These are phyloP conservation scores for Nomada hirtipes DNA, from an alignment of 2,888 invertebrate genomes.

Conservation along the genomic window DNA sequence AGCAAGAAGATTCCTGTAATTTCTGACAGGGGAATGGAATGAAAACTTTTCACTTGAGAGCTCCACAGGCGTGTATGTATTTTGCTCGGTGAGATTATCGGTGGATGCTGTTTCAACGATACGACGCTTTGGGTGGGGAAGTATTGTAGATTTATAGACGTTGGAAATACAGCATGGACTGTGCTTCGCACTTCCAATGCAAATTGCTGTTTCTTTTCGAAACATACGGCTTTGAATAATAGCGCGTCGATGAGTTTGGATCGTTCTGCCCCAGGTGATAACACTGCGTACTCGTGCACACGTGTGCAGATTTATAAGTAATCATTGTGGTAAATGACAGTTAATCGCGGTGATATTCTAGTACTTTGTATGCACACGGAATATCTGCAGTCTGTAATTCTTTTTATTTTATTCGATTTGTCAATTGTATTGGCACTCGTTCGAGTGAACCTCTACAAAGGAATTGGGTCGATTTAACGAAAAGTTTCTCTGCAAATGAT, in stretches of 20 bases:
- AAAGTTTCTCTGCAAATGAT: too few relatives aligned
- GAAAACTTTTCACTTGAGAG: neutral
- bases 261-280: too few relatives aligned
- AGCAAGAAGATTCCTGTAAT: slow-evolving; percentile 57
- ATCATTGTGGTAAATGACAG: too few relatives aligned
- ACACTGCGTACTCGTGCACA: too few relatives aligned
- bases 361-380: too few relatives aligned
- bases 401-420: too few relatives aligned
- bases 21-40: slow-evolving; percentile 36
- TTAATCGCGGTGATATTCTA: too few relatives aligned
- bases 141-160: slow-evolving; percentile 4
- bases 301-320: too few relatives aligned
- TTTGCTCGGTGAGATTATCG: slow-evolving; percentile 33
- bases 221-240: neutral
- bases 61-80: slow-evolving; percentile 8
- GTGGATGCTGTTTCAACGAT: slow-evolving; percentile 10
- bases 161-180: neutral
- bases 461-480: too few relatives aligned
- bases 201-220: neutral
- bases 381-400: neutral
- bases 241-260: neutral
- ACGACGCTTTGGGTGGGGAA: slow-evolving; percentile 3
- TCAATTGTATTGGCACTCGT: too few relatives aligned
- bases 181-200: neutral
- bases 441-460: too few relatives aligned